Evolutionary conservation across 2,113 vertebrate species (phyloP).

Genomic region (Rhodinocichla rosea): DNA sequence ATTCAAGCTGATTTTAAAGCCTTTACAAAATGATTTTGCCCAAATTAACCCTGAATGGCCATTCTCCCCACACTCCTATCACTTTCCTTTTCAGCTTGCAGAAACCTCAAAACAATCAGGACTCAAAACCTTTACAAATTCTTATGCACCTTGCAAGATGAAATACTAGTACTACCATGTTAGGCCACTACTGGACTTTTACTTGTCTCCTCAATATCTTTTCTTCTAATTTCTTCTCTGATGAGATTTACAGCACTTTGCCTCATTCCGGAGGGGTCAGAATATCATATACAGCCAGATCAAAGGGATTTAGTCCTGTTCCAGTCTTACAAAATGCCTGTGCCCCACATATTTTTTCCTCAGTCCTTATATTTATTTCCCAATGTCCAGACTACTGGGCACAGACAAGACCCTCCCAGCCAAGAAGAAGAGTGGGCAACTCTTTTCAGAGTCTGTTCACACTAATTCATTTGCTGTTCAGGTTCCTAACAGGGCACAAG

Average conservation of each 20-base stretch:
- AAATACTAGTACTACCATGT: not conserved
- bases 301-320: not conserved
- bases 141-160: accelerated
- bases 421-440: not conserved
- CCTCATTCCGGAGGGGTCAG: not conserved
- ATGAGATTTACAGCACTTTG: not conserved
- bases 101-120: not conserved
- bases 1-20: not conserved
- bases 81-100: not conserved
- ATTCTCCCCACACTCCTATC: not conserved
- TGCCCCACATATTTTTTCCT: not conserved
- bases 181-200: not conserved
- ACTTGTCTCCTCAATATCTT: not conserved
- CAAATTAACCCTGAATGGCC: not conserved
- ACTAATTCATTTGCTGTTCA: not conserved
- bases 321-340: not conserved
- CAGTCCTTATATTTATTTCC: not conserved
- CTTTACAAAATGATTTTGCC: not conserved
- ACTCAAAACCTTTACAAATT: not conserved
- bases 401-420: not conserved
- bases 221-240: not conserved
- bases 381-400: not conserved
- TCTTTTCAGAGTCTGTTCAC: not conserved
- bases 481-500: not conserved
- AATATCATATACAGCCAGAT: not conserved